Conservation (phyloP, 2,888 invertebrate species). For the Drosophila prostipennis region DNA sequence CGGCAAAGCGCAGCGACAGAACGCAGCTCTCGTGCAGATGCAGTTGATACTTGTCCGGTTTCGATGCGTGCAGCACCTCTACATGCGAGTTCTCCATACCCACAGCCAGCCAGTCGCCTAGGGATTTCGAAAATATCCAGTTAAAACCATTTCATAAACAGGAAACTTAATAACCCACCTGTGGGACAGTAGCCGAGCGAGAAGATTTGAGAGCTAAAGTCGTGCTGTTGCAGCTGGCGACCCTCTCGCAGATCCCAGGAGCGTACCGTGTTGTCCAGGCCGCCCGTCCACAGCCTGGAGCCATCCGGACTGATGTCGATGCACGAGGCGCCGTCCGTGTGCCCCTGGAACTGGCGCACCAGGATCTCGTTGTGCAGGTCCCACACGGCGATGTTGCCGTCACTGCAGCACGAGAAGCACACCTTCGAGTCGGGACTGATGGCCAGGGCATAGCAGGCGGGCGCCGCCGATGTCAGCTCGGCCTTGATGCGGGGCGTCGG, state of each 20-base stretch:
- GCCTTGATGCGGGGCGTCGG: conserved; percentile 96
- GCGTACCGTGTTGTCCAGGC: conserved; percentile 97
- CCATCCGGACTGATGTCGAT: conserved; percentile 98
- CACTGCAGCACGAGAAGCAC: conserved; percentile 99
- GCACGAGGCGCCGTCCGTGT: conserved; percentile 98
- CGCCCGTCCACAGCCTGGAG: conserved; percentile 95
- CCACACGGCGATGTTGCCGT: conserved; percentile 99
- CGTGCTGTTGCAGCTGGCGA: conserved; percentile 96
- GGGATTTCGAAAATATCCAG: not conserved
- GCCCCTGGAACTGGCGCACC: conserved; percentile 97
- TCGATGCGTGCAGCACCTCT: conserved; percentile 95
- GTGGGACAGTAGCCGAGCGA: conserved; percentile 96
- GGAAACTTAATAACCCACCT: conserved; percentile 83
- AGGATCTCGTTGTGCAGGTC: conserved; percentile 95
- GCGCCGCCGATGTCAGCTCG: conserved; percentile 94
- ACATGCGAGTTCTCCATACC: conserved; percentile 99
- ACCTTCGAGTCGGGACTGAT: conserved; percentile 98
- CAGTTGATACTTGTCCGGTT: conserved; percentile 97
- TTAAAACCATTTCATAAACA: not conserved
- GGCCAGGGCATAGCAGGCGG: conserved; percentile 98
- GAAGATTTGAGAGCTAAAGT: conserved; percentile 96
- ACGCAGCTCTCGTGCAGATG: conserved; percentile 99
- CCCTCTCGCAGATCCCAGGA: conserved; percentile 98
- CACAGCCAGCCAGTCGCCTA: conserved; percentile 97
- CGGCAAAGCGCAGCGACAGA: conserved; percentile 96